Percentiles rank a stretch among this genome's conserved stretches.
These are phyloP conservation scores for Tonatia bakeri DNA, from an alignment of 2,113 vertebrate species.

Conservation along the genomic window DNA sequence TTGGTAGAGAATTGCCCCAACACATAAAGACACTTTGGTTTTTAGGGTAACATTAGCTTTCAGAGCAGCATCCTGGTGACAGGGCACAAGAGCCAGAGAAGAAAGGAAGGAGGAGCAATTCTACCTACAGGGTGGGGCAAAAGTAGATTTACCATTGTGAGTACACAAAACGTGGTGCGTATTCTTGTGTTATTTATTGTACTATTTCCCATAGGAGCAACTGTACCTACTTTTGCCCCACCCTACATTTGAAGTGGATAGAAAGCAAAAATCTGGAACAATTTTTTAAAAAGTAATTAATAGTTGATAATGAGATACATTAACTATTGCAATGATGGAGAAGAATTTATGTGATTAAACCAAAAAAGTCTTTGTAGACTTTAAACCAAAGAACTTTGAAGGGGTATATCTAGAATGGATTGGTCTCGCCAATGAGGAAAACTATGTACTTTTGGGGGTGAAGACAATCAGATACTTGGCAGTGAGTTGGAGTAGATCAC, in stretches of 20 bases:
- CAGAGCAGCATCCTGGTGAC: neutral
- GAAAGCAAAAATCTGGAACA: neutral
- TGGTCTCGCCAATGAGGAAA: neutral
- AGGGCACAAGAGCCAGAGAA: neutral
- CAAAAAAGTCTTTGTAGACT: neutral
- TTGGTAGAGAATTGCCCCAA: too few species aligned
- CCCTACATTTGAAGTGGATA: neutral
- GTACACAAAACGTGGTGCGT: neutral
- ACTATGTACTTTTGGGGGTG: fast-evolving
- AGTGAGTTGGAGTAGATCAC: neutral
- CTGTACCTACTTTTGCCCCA: neutral
- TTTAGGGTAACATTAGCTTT: neutral
- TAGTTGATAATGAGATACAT: neutral
- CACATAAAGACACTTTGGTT: neutral
- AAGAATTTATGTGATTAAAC: neutral
- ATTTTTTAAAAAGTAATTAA: neutral
- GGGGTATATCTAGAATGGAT: neutral
- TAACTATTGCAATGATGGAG: neutral
- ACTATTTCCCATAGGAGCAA: neutral
- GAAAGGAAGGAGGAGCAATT: neutral
- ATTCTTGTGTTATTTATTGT: neutral
- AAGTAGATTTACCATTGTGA: neutral
- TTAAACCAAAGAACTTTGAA: neutral
- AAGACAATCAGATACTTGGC: neutral
- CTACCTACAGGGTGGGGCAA: neutral